Evolutionary conservation across 2,888 invertebrate genomes (phyloP).

Genomic region (Acrobeloides nanus): DNA sequence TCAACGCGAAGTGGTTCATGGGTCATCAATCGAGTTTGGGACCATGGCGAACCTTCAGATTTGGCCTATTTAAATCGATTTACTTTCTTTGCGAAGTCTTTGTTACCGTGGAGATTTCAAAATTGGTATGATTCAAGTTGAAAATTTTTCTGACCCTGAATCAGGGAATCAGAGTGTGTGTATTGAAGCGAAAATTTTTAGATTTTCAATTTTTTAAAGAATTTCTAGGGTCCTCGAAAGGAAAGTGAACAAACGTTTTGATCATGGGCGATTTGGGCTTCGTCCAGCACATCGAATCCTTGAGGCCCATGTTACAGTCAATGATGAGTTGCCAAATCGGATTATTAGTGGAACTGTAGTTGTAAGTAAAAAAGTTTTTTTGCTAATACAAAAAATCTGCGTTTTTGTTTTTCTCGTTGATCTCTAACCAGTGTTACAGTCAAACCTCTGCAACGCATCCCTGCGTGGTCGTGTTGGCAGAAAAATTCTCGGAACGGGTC

Average conservation of each 20-base stretch:
- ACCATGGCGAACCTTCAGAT: slow-evolving; percentile 23
- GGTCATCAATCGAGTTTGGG: slow-evolving; percentile 56
- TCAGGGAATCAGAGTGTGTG: too few species aligned
- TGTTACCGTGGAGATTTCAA: slow-evolving; percentile 17
- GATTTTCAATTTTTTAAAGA: not conserved
- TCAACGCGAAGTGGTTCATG: slow-evolving; percentile 58
- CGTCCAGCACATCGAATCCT: slow-evolving; percentile 51
- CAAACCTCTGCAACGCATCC: too few species aligned
- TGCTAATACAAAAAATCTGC: not conserved
- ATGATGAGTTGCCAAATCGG: slow-evolving; percentile 57
- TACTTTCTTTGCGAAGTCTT: slow-evolving; percentile 15
- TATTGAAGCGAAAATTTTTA: too few species aligned
- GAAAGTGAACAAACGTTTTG: slow-evolving; percentile 28
- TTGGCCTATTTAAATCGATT: slow-evolving; percentile 18
- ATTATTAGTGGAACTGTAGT: slow-evolving; percentile 48
- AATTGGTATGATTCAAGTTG: slow-evolving; percentile 23
- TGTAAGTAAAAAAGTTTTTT: slow-evolving; percentile 10
- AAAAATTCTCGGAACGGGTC: too few species aligned
- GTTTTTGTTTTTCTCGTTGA: too few species aligned
- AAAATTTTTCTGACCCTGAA: too few species aligned
- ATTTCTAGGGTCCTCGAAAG: slow-evolving; percentile 24
- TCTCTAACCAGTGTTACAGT: too few species aligned
- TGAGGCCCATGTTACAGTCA: slow-evolving; percentile 38
- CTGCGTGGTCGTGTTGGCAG: too few species aligned
- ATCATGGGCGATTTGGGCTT: slow-evolving; percentile 54